Evolutionary conservation across 2,888 invertebrate genomes (phyloP), one percentile per base, ranked within the genome.

Genomic region (Drosophila neonasuta): DNA sequence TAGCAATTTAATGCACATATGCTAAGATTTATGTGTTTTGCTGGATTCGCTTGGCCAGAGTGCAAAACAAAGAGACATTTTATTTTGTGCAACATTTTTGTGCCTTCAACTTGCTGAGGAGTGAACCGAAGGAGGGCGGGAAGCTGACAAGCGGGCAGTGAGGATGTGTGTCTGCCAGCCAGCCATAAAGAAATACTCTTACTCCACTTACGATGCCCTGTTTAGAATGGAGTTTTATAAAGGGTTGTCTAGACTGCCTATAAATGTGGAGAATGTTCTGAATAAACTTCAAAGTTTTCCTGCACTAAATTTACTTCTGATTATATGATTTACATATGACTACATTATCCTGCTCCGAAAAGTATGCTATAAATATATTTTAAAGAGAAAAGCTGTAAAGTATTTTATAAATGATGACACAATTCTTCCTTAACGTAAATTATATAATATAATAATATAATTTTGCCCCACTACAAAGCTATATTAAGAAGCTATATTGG

Each of bases 21-120:
- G 81, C 83, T 68, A 79, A 85, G 84, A 84, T 84, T 84, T 84
- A 84, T 84, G 85, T 84, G 79, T 84, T 86, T 84, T 79, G 75
- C 46, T 72, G 71, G 73, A 77, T 77, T 71, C 74, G 79, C 76
- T 71, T 82, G 68, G 79, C 60, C 71, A 70, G 70, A 79, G 85
- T 71, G 69, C 71, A 83, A 83, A 85, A 83, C 83, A 83, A 85
- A 80, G 81, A 79, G 77, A 83, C 83, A 83, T 85, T 85, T 83
- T 82, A 83, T 73, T 82, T 85, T 75, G 74, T 79, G 73, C 55
- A 75, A 71, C 62, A 74, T 61, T 70, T 77, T 80, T 83, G 30
- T 68, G 36, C 52, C 50, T 63, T 52, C 20, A 57, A 59, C 50
- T n/a, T 11, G n/a, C n/a, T 11, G 1, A 56, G 46, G 34, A 56